A percentile compares a stretch with the other conserved stretches of the same genome.
Conservation (phyloP, 1,140 invertebrate genomes). For the Leptopilina boulardi region DNA sequence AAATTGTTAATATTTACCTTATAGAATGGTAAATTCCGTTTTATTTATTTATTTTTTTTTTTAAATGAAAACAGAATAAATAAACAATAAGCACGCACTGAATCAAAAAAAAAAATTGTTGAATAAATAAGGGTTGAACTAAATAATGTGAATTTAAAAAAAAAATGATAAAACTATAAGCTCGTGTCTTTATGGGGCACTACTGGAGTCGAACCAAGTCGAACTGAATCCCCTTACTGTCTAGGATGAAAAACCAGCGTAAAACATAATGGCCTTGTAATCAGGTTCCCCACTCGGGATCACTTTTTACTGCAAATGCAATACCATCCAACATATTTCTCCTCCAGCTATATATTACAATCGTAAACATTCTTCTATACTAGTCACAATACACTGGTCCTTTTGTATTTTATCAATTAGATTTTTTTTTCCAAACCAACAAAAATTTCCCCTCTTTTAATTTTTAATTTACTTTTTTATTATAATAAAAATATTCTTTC, state of each 20-base stretch:
- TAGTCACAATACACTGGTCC: not conserved
- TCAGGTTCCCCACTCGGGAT: conserved; percentile 9
- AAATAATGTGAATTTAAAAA: not conserved
- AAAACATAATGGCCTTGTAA: conserved; percentile 44
- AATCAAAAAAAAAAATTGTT: not conserved
- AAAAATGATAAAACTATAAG: conserved; percentile 18
- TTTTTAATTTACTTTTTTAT: not conserved
- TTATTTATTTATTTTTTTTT: too few relatives aligned
- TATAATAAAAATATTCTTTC: not conserved
- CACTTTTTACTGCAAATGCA: not conserved
- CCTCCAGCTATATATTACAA: not conserved
- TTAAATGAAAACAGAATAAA: too few relatives aligned
- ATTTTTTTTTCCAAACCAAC: not conserved
- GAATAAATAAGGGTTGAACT: not conserved
- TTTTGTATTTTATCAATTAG: not conserved
- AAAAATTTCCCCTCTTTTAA: not conserved
- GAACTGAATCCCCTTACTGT: conserved; percentile 23
- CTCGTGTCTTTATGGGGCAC: conserved; percentile 42
- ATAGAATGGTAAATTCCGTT: too few relatives aligned
- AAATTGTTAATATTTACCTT: too few relatives aligned
- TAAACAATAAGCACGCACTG: too few relatives aligned
- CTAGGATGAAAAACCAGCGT: conserved; percentile 14
- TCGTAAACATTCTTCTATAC: conserved; percentile 1
- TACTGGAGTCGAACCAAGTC: conserved; percentile 44
- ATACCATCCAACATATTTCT: conserved; percentile 17